Conservation (phyloP, 2,888 invertebrate species). For the Limnephilus lunatus region DNA sequence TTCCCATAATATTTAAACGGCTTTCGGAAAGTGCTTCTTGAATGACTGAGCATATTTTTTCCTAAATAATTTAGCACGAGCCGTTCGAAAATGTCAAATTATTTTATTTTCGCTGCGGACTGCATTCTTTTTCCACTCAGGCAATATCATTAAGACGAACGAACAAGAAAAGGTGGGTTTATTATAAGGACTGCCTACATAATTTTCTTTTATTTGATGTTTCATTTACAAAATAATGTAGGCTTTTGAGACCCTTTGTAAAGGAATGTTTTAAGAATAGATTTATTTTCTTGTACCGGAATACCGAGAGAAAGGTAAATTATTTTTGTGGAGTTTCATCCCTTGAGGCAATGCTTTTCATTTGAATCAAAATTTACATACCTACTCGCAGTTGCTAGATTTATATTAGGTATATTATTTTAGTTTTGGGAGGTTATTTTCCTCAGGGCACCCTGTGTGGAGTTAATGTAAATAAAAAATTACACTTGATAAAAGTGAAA, state of each 20-base stretch:
- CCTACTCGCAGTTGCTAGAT: background rate
- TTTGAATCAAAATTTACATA: background rate
- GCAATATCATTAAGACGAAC: background rate
- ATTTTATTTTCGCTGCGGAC: background rate
- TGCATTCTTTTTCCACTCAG: slow-evolving; percentile 2
- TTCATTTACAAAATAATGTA: background rate
- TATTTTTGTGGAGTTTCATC: background rate
- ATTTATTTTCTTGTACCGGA: background rate
- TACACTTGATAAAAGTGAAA: too few species aligned
- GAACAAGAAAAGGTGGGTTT: background rate
- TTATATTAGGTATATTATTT: background rate
- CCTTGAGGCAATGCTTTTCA: background rate
- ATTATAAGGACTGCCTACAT: background rate
- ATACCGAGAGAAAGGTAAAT: background rate
- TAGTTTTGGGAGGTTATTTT: too few species aligned
- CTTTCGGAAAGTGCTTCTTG: background rate
- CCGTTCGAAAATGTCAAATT: background rate
- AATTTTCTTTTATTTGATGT: background rate
- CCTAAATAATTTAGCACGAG: background rate
- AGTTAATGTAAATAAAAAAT: too few species aligned
- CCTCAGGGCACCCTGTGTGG: too few species aligned
- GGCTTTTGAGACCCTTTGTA: background rate
- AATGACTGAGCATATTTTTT: background rate
- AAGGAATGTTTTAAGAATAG: background rate
- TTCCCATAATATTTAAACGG: background rate